Conservation (phyloP, 2,113 vertebrate genomes). For the Sceloporus tristichus region DNA sequence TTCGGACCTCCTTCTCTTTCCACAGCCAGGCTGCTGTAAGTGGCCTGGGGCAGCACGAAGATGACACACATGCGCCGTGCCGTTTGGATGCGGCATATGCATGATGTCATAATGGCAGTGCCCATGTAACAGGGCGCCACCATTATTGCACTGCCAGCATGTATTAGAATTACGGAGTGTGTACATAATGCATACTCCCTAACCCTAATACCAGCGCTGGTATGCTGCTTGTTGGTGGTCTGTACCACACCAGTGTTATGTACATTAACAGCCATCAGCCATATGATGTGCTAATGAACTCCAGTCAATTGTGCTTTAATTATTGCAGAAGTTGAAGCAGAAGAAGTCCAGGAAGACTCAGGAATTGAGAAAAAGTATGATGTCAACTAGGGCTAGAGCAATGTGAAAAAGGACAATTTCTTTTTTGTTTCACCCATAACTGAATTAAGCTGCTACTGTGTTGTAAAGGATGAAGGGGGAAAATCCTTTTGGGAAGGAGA, state of each 20-base stretch:
- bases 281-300: neutral
- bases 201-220: no score
- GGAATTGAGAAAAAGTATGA: neutral
- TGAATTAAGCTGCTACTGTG: neutral
- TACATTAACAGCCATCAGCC: neutral
- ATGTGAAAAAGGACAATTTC: neutral
- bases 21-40: no score
- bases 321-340: neutral
- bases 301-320: neutral
- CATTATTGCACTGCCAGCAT: no score
- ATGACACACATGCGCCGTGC: no score
- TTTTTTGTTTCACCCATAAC: neutral
- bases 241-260: neutral
- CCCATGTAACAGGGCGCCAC: no score
- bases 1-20: no score
- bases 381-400: neutral
- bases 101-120: no score
- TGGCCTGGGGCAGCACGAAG: no score
- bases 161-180: no score
- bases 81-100: no score
- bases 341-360: neutral
- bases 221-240: no score
- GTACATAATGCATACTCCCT: no score
- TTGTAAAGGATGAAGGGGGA: neutral
- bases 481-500: neutral